Base-by-base conservation (phyloP, 2,888 invertebrate species). In the Tetrapedia diversipes region DNA sequence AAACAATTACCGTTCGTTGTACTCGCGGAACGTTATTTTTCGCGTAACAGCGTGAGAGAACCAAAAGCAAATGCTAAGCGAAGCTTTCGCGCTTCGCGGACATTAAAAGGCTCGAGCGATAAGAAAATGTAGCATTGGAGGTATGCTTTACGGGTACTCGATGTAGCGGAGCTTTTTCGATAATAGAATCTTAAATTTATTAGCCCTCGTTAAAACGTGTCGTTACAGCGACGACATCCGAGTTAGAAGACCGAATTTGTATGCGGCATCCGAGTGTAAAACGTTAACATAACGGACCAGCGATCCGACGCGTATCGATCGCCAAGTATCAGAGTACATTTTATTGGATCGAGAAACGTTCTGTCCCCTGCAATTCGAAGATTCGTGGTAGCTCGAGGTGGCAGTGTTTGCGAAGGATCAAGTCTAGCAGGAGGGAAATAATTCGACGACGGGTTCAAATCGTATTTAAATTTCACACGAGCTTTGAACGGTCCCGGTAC, bases 381-480 rank as follows among this genome's bases (percentile, higher is more conserved):
- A 47, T 64, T 72, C 47, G 59, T 53, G 69, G 65, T 29, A 16
- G 22, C 63, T 49, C 39, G 53, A 54, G 51, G 22, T 47, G 72
- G n/a, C 49, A 43, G 49, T 83, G 71, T 83, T 83, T 77, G 79
- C 73, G 64, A 67, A 77, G 56, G 74, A 81, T 74, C 73, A 39
- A 56, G 72, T 77, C 60, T 65, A 61, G 63, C 29, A 66, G 59
- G 57, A 56, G 45, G 66, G 65, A 72, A 81, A 77, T 68, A 70
- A 69, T 77, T 75, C 56, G 60, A 75, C 79, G 66, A 51, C 59
- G 66, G 54, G 61, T 43, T 56, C 65, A 65, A 76, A 83, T 83
- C 65, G 65, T 57, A 73, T 84, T 82, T 77, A 82, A 83, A 83
- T 82, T 67, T 76, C 68, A 57, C 70, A 72, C 51, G 61, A 71